phyloP scores from a whole-genome alignment of 2,888 invertebrate species.

The Macrostomum cliftonense region DNA sequence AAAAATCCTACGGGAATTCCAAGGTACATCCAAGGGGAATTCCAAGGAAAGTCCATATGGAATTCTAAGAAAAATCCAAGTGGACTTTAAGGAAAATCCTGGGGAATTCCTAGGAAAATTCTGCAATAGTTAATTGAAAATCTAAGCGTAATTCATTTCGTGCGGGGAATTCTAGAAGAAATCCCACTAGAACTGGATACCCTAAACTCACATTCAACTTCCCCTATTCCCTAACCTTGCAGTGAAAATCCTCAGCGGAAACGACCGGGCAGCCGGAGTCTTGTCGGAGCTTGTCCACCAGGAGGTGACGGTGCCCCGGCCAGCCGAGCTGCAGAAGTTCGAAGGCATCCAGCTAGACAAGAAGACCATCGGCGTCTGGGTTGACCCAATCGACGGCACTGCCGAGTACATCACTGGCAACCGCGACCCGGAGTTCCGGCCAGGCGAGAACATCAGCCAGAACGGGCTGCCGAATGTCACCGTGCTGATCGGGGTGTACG shows the following conservation, averaged over 20 bases:
- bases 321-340: constrained; percentile 4
- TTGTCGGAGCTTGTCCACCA: constrained; percentile 59
- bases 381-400: constrained; percentile 90
- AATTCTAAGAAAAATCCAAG: too few species aligned
- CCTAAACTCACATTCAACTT: too few species aligned
- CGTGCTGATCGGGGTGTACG: constrained; percentile 66
- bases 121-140: too few species aligned
- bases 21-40: too few species aligned
- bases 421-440: constrained; percentile 36
- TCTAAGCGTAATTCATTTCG: too few species aligned
- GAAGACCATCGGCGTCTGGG: constrained; percentile 61
- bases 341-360: constrained; percentile 17
- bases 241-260: constrained; percentile 48
- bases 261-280: constrained; percentile 49
- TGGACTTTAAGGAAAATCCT: too few species aligned
- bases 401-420: constrained; percentile 69
- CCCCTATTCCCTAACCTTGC: not conserved
- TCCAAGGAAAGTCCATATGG: too few species aligned
- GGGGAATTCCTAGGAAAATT: too few species aligned
- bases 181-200: too few species aligned
- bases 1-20: too few species aligned
- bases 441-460: constrained; percentile 44
- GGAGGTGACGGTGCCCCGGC: constrained; percentile 31
- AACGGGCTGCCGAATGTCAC: constrained; percentile 68
- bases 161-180: too few species aligned